Base-by-base conservation (phyloP, 2,113 vertebrate species). In the Theropithecus gelada region DNA sequence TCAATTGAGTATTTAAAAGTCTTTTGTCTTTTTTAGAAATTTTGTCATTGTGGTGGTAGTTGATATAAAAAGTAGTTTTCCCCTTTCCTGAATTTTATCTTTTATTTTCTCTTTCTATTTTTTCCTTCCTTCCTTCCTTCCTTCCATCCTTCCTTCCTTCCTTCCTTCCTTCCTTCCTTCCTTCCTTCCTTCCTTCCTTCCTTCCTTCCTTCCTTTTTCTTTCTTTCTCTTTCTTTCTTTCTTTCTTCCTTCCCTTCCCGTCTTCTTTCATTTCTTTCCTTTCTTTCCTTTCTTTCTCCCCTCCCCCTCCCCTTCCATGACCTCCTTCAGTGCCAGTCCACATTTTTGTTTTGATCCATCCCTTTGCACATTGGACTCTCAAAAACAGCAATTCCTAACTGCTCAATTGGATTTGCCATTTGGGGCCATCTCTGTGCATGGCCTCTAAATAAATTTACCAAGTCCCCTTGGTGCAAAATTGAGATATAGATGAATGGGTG, bases 291-390 rank as follows among this genome's bases (percentile, higher is more conserved):
- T 45, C 73, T 81, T 13, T 13, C 2, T 50, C 43, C 43, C 43
- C 43, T 43, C 43, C 43, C 43, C 43, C 1, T 8, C 20, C 14
- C 70, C 68, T 11, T 7, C 32, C 2, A 0, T 17, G 64, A 23
- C 30, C 7, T 61, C 2, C 0, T 5, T 22, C 66, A 1, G 20
- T 10, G 17, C 4, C 0, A 2, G n/a, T 16, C 40, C 35, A 61
- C 38, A 6, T 5, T 10, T 23, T 68, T 16, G 1, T 32, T 27
- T 18, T 48, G 22, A 4, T 45, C 30, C 12, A 2, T 18, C 35
- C 48, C 78, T 70, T 22, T 23, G 25, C n/a, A 35, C n/a, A 1
- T 23, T 12, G 3, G 50, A 35, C 40, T 8, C 6, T 48, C 25
- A 2, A 0, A 22, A 27, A 57, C 13, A 57, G 76, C 48, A 48